Evolutionary conservation across 2,113 vertebrate species (phyloP), one percentile per base, ranked within the genome.

Genomic region (Limanda limanda): DNA sequence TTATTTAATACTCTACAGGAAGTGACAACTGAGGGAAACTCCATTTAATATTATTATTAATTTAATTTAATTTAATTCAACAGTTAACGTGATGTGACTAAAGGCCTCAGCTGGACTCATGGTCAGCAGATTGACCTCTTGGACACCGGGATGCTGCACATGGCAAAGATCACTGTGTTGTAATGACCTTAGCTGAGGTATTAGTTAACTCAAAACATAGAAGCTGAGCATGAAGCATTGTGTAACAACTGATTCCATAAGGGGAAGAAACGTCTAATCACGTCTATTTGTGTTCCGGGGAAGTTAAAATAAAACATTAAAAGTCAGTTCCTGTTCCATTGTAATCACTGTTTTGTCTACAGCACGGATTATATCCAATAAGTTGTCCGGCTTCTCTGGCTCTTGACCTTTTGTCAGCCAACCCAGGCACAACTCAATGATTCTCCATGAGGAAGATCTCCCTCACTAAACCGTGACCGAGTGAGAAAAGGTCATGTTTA

Each of bases 101-200:
- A 48, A 48, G 17, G 15, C 4, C 45, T 5, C 17, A 17, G 45
- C 13, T 18, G 45, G 45, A 48, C 4, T 48, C 15, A 5, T 2
- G 45, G 45, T 17, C 21, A 67, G 56, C 17, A 21, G 0, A 13
- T n/a, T 12, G 51, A 82, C 31, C 42, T 27, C 5, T 11, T 6
- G 48, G 55, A 25, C 69, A 67, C 5, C 27, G 15, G 47, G 56
- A 58, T 3, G 13, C 13, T 61, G 73, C 62, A 81, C 76, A 84
- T 67, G 54, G 48, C 81, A 66, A 64, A 40, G 74, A 74, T 77
- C 24, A 76, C 31, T 57, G 58, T 47, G 61, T 2, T 76, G 21
- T 15, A 47, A 61, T 8, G 8, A 2, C 31, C 2, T 77, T 71
- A 35, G 23, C 24, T 6, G 12, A 51, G 12, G 13, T 27, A 15